A percentile compares a stretch with the other conserved stretches of the same genome.
Evolutionary conservation across 1,140 invertebrate species (phyloP).

Genomic region (Chelonus insularis): DNA sequence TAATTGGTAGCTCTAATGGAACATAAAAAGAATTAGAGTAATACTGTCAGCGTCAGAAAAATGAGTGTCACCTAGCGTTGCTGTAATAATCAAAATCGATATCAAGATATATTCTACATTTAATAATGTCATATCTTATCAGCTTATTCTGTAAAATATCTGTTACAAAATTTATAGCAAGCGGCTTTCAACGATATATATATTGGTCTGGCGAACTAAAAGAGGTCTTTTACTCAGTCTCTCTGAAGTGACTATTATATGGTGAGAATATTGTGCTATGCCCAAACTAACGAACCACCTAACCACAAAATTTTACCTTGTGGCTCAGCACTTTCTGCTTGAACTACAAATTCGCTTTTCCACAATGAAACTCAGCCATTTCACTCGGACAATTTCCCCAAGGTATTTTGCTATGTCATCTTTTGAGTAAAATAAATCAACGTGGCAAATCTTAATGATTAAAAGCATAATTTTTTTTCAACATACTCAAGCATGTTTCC

Average conservation of each 20-base stretch:
- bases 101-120: too few relatives aligned
- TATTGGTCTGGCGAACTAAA: neutral
- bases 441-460: neutral
- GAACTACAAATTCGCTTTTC: conserved; percentile 5
- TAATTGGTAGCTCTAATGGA: too few relatives aligned
- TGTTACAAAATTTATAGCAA: too few relatives aligned
- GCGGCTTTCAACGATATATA: too few relatives aligned
- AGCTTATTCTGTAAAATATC: too few relatives aligned
- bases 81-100: too few relatives aligned
- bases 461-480: too few relatives aligned
- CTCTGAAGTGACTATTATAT: neutral
- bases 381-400: neutral
- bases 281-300: conserved; percentile 14
- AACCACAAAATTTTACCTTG: conserved; percentile 18
- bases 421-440: neutral
- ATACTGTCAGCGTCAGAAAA: too few relatives aligned
- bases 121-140: too few relatives aligned
- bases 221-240: neutral
- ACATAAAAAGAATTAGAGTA: too few relatives aligned
- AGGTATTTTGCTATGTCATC: conserved; percentile 3
- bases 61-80: too few relatives aligned
- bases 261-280: conserved; percentile 18
- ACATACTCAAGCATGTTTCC: too few relatives aligned
- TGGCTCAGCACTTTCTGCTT: conserved; percentile 20
- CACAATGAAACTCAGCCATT: conserved; percentile 9